Evolutionary conservation across 1,140 invertebrate species (phyloP).

Genomic region (Psix sp.): DNA sequence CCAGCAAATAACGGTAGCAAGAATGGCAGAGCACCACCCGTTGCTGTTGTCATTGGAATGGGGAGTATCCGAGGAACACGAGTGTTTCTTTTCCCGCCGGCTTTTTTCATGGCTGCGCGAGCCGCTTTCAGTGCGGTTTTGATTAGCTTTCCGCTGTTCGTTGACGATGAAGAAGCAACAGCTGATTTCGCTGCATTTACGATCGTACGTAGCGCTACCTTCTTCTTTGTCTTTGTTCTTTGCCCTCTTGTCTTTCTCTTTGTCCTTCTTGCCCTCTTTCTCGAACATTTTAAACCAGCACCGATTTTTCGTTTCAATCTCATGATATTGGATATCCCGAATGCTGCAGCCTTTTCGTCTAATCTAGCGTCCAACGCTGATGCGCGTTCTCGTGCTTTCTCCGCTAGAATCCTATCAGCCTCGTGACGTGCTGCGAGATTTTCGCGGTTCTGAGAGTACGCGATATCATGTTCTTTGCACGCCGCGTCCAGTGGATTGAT

Average conservation of each 20-base stretch:
- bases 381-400: slow-evolving; percentile 1
- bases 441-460: slow-evolving; percentile 23
- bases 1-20: slow-evolving; percentile 10
- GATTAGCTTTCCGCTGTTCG: not conserved
- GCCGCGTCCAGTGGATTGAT: slow-evolving; percentile 65
- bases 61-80: slow-evolving; percentile 11
- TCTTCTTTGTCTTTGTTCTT: not conserved
- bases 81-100: slow-evolving; percentile 12
- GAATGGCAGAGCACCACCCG: slow-evolving; percentile 22
- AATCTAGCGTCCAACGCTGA: not conserved
- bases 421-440: slow-evolving; percentile 15
- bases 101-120: slow-evolving; percentile 1
- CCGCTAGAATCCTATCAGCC: slow-evolving; percentile 18
- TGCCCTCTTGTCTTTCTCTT: not conserved
- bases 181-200: not conserved
- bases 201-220: too few relatives aligned
- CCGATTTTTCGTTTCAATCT: not conserved
- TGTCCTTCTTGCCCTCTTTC: not conserved
- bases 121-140: not conserved
- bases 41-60: slow-evolving; percentile 4
- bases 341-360: not conserved
- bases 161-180: too few relatives aligned
- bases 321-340: not conserved
- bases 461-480: slow-evolving; percentile 44
- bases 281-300: not conserved